phyloP scores from a whole-genome alignment of 2,113 vertebrate genomes.

The Pampusana beccarii region DNA sequence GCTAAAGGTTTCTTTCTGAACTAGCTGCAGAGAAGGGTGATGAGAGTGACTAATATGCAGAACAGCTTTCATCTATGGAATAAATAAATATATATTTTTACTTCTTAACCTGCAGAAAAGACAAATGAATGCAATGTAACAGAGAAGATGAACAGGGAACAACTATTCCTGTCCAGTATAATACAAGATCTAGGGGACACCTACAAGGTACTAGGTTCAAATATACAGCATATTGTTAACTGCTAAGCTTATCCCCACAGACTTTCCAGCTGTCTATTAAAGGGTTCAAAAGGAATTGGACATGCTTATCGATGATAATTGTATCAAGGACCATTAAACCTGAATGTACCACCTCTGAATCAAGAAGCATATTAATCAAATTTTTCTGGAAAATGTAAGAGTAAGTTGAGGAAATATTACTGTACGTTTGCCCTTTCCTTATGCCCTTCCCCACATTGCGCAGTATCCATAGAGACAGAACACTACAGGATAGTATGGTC shows the following conservation, averaged over 20 bases:
- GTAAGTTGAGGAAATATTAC: neutral
- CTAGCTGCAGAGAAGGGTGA: neutral
- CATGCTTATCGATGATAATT: neutral
- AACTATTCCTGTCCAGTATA: neutral
- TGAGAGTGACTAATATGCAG: neutral
- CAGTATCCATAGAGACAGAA: neutral
- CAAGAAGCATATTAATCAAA: constrained; percentile 17
- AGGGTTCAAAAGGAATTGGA: neutral
- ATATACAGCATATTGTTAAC: constrained; percentile 30
- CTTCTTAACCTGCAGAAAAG: neutral
- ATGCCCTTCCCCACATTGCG: neutral
- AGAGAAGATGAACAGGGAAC: neutral
- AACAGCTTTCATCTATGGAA: neutral
- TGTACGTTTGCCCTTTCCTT: constrained; percentile 19
- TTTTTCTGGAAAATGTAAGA: neutral
- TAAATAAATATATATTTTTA: neutral
- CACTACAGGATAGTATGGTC: neutral
- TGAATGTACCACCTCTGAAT: neutral
- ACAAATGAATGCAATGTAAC: neutral
- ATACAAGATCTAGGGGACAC: neutral
- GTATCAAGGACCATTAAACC: constrained; percentile 40
- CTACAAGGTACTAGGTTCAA: neutral
- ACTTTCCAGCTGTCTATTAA: neutral
- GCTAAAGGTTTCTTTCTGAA: neutral
- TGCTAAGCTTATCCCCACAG: neutral